phyloP scores from a whole-genome alignment of 2,797 vertebrate genomes.

The Pitangus sulphuratus region DNA sequence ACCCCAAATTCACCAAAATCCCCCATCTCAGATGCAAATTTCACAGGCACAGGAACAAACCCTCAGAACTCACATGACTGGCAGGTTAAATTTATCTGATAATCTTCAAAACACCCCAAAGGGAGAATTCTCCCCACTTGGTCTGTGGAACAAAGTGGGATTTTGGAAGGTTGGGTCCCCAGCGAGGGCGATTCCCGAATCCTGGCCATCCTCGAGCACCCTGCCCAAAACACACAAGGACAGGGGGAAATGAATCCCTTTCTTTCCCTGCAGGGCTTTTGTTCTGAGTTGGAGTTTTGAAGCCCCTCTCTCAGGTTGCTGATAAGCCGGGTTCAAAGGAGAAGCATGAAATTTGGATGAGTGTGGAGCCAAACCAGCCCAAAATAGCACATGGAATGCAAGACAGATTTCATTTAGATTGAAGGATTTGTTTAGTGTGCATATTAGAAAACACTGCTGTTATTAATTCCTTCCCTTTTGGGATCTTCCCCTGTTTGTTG shows the following conservation, averaged over 20 bases:
- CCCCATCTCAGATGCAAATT: background rate
- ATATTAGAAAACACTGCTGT: constrained; percentile 58
- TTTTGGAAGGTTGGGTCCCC: background rate
- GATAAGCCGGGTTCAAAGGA: constrained; percentile 56
- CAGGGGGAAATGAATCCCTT: background rate
- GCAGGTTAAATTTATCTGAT: background rate
- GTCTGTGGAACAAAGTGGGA: no score
- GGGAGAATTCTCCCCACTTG: background rate
- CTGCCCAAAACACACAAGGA: background rate
- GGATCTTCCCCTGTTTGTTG: constrained; percentile 25
- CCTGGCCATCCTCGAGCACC: background rate
- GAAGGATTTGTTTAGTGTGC: constrained; percentile 50
- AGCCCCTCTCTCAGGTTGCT: background rate
- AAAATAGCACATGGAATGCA: constrained; percentile 42
- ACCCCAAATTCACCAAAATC: background rate
- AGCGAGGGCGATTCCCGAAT: background rate
- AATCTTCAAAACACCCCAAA: background rate
- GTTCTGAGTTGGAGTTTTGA: background rate
- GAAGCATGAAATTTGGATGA: constrained; percentile 48
- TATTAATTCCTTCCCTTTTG: constrained; percentile 55
- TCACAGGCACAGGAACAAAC: background rate
- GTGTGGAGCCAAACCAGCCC: constrained; percentile 3
- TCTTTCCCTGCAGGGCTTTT: background rate
- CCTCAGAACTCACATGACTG: background rate
- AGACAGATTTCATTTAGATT: constrained; percentile 76